A percentile compares a stretch with the other conserved stretches of the same genome.
Evolutionary conservation across 2,888 invertebrate genomes (phyloP).

Genomic region (Heliconius ismenius): DNA sequence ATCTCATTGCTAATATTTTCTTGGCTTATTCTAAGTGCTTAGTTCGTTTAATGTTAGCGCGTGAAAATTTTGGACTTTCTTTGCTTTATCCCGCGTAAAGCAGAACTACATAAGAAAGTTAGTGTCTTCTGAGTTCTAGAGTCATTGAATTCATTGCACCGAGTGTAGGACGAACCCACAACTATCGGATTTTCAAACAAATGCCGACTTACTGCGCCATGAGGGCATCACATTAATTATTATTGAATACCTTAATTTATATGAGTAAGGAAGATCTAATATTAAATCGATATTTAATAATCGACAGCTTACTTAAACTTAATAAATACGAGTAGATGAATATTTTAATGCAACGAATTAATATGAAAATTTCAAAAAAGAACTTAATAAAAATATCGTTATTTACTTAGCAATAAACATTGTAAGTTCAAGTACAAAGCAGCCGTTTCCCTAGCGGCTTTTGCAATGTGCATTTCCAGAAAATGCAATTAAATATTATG

Average conservation of each 20-base stretch:
- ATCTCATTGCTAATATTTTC: not conserved
- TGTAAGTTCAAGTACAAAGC: not conserved
- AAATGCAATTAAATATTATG: not conserved
- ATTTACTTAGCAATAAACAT: constrained; percentile 9
- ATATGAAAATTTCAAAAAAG: not conserved
- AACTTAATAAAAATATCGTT: constrained; percentile 6
- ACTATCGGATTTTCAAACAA: not conserved
- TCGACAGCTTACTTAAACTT: not conserved
- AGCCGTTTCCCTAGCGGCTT: not conserved
- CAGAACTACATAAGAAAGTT: too few species aligned
- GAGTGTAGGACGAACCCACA: not conserved
- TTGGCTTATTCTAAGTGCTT: not conserved
- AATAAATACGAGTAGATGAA: not conserved
- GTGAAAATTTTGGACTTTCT: not conserved
- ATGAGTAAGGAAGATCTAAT: not conserved
- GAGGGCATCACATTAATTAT: not conserved
- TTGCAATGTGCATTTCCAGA: constrained; percentile 9
- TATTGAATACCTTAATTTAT: not conserved
- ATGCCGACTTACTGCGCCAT: not conserved
- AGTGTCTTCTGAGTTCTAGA: not conserved
- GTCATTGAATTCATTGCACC: not conserved
- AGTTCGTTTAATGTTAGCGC: not conserved
- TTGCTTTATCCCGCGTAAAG: too few species aligned
- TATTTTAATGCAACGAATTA: not conserved
- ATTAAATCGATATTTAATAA: not conserved